These are phyloP conservation scores for Chlorospingus flavigularis DNA, from an alignment of 2,797 vertebrate genomes.

Conservation along the genomic window DNA sequence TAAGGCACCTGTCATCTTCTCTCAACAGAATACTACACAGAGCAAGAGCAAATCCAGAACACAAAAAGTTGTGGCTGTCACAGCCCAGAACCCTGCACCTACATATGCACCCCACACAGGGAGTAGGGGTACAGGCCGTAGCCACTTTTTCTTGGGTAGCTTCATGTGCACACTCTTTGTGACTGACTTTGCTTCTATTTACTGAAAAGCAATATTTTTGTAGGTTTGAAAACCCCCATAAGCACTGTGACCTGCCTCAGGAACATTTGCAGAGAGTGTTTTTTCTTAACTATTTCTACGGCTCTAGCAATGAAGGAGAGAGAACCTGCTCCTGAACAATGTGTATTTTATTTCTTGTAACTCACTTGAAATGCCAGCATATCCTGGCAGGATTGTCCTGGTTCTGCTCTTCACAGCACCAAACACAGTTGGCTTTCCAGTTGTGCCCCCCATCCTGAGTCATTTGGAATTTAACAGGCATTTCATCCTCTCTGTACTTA, in stretches of 20 bases:
- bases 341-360: neutral
- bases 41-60: neutral
- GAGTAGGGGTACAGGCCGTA: neutral
- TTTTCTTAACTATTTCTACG: neutral
- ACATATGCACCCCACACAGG: neutral
- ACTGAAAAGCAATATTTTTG: neutral
- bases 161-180: neutral
- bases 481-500: neutral
- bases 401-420: neutral
- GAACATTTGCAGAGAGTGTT: neutral
- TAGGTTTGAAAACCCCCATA: neutral
- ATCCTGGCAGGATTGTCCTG: neutral
- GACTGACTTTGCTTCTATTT: neutral
- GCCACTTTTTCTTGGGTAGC: neutral
- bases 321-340: neutral
- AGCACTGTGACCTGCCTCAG: neutral
- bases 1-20: conserved; percentile 19
- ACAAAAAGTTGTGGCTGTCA: neutral
- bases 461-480: neutral
- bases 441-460: neutral
- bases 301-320: neutral
- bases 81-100: neutral
- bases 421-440: neutral
- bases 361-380: neutral
- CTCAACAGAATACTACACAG: neutral